phyloP scores from a whole-genome alignment of 2,888 invertebrate species.

The Hybos culiciformis region DNA sequence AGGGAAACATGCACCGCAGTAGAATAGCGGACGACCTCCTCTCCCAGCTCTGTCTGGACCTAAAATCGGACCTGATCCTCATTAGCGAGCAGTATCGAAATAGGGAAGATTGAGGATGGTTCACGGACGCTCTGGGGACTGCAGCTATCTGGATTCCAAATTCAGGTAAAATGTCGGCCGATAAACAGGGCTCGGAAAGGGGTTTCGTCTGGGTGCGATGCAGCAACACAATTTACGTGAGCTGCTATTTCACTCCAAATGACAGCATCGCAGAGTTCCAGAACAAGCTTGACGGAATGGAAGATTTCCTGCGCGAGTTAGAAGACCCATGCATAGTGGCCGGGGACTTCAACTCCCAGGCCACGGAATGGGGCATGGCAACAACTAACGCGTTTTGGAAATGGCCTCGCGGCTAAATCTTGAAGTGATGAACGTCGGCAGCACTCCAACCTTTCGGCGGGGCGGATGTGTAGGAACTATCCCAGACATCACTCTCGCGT shows the following conservation, averaged over 20 bases:
- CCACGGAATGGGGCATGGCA: too few relatives aligned
- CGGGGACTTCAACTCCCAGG: too few relatives aligned
- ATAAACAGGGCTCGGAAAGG: background rate
- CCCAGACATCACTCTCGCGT: background rate
- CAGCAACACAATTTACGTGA: too few relatives aligned
- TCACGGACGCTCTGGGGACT: conserved; percentile 1
- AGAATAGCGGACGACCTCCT: conserved; percentile 6
- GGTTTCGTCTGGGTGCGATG: too few relatives aligned
- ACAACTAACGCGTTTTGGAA: too few relatives aligned
- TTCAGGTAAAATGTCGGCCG: background rate
- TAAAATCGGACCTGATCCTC: conserved; percentile 3
- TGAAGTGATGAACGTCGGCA: background rate
- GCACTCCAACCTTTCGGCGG: background rate
- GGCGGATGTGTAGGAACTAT: background rate
- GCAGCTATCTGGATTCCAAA: conserved; percentile 8
- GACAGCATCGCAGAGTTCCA: too few relatives aligned
- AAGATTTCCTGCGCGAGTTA: too few relatives aligned
- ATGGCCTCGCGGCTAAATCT: too few relatives aligned
- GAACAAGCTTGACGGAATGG: too few relatives aligned
- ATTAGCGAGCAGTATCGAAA: conserved; percentile 6
- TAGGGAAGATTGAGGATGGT: conserved; percentile 1
- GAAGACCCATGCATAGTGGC: too few relatives aligned
- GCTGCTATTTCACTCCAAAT: too few relatives aligned
- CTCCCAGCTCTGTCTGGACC: background rate
- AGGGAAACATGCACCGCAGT: conserved; percentile 9